phyloP scores from a whole-genome alignment of 2,113 vertebrate genomes.

The Heterocephalus glaber region DNA sequence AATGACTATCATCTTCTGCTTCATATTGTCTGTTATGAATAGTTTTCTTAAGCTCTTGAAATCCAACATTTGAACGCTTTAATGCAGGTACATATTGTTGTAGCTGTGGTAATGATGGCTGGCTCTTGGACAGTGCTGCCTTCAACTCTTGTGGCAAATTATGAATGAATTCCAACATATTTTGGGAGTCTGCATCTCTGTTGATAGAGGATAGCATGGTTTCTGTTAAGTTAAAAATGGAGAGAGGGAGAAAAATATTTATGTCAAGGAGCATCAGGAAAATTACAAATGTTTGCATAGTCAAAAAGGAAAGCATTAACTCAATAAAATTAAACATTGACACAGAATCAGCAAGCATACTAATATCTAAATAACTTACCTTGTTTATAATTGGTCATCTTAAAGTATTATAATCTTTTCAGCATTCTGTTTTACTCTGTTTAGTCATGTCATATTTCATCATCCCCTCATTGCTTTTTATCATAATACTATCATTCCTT shows the following conservation, averaged over 20 bases:
- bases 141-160: conserved; percentile 61
- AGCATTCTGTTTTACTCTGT: background rate
- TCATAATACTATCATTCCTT: background rate
- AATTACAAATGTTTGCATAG: background rate
- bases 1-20: background rate
- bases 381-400: background rate
- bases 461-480: background rate
- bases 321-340: background rate
- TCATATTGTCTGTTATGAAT: background rate
- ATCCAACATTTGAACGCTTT: background rate
- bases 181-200: conserved; percentile 74
- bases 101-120: background rate
- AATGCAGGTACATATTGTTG: background rate
- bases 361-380: background rate
- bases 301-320: background rate
- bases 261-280: background rate
- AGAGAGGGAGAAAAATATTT: background rate
- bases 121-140: background rate
- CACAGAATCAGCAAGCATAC: background rate
- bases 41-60: conserved; percentile 9
- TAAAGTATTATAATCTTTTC: background rate
- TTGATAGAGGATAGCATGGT: conserved; percentile 71
- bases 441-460: background rate
- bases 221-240: conserved; percentile 80
- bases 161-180: conserved; percentile 65